Evolutionary conservation across 2,888 invertebrate species (phyloP), one percentile per base, ranked within the genome.

Genomic region (Acrobasis suavella): DNA sequence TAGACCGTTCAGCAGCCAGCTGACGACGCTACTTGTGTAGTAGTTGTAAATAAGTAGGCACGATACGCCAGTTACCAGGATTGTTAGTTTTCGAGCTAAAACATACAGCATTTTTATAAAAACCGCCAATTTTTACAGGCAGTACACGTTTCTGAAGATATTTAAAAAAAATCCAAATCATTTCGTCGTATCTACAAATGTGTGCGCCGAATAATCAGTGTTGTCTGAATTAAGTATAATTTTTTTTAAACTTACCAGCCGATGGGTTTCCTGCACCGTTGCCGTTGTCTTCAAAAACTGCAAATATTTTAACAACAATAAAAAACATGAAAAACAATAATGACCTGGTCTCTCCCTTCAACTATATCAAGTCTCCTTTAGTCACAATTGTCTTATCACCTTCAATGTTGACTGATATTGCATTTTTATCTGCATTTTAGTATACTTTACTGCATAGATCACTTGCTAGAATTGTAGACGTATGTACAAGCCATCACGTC

Each of bases 21-120:
- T 93, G 6, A 94, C 93, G 14, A 94, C 93, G 65, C 94, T 94
- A 56, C 94, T 94, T 0, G 94, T 94, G 76, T 94, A 94, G 78
- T 93, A 94, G 74, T 94, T 94, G 78, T 93, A 94, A 3, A 93
- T 80, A 14, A 94, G 76, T 0, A 93, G 76, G 49, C 86, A 87
- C 0, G 80, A 85, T 0, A 85, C 16, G 0, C 91, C 90, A 0
- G 88, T 89, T 5, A 91, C 84, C 0, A 90, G 70, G 1, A 88
- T 67, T 1, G 85, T 80, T 0, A 87, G 62, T 64, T 86, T 83
- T 0, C 87, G 80, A 62, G 86, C 90, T 91, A 69, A 55, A 63
- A 22, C 54, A 50, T 9, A 32, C 5, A 16, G 2, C 0, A 32
- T 32, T 32, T 2, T 32, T 32, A 32, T 0, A 7, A 6, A 32